Conservation (phyloP, 2,888 invertebrate genomes). For the Sphecodes monilicornis region DNA sequence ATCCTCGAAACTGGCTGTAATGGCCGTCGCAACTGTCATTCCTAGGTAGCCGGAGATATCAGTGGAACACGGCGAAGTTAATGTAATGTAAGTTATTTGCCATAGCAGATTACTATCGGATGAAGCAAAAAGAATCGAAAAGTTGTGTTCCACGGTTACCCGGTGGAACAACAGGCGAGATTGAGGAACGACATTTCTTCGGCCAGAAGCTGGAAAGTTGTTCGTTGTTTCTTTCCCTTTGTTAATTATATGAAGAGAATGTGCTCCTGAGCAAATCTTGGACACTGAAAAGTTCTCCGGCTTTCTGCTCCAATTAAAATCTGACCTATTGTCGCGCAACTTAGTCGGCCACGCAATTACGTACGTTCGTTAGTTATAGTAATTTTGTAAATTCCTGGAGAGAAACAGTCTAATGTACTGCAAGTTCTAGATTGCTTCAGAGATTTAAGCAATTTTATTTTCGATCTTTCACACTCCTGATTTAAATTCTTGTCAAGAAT, state of each 20-base stretch:
- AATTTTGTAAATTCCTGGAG: background rate
- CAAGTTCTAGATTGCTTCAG: background rate
- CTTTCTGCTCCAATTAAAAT: constrained; percentile 2
- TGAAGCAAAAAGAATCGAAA: constrained; percentile 33
- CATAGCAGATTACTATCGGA: constrained; percentile 52
- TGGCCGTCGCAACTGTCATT: constrained; percentile 60
- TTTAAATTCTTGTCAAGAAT: background rate
- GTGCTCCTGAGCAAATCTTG: background rate
- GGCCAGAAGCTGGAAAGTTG: background rate
- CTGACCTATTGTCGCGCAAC: background rate
- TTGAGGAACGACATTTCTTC: constrained; percentile 39
- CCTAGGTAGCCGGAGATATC: constrained; percentile 45
- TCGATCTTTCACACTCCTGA: background rate
- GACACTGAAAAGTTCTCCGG: background rate
- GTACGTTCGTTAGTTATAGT: background rate
- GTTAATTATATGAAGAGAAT: constrained; percentile 5
- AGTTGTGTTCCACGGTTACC: constrained; percentile 20
- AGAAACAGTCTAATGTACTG: background rate
- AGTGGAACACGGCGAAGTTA: constrained; percentile 49
- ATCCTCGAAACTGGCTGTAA: constrained; percentile 54
- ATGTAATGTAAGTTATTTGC: constrained; percentile 60
- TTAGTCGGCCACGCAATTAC: background rate
- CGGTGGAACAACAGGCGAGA: constrained; percentile 24
- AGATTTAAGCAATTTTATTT: background rate
- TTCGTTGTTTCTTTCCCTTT: background rate